phyloP scores from a whole-genome alignment of 2,888 invertebrate species.

The Lucinisca nassula region DNA sequence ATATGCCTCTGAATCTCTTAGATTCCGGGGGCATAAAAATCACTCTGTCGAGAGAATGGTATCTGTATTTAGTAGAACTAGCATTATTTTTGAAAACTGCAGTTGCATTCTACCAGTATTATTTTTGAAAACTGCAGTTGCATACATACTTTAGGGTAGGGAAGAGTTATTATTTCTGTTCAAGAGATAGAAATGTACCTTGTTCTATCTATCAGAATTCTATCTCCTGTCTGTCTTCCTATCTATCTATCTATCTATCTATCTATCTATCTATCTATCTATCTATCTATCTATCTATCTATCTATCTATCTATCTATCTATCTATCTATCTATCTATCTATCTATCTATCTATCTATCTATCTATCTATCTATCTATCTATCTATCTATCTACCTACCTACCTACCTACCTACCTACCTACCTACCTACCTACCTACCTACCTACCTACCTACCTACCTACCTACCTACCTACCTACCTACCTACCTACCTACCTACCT shows the following conservation, averaged over 20 bases:
- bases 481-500: not conserved
- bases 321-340: not conserved
- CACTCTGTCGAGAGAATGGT: no score
- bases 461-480: not conserved
- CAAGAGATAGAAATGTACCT: no score
- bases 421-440: not conserved
- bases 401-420: not conserved
- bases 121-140: no score
- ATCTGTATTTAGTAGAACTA: no score
- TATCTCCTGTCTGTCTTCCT: no score
- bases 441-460: not conserved
- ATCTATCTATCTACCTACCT: not conserved
- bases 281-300: not conserved
- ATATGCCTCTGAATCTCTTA: no score
- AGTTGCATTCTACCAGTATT: no score
- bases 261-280: not conserved
- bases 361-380: not conserved
- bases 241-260: not conserved
- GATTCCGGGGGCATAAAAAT: no score
- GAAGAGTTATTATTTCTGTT: no score
- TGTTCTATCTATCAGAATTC: no score
- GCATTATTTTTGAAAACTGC: no score
- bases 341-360: not conserved
- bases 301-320: not conserved
- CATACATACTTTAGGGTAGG: no score